Evolutionary conservation across 2,888 invertebrate species (phyloP), one percentile per base, ranked within the genome.

Genomic region (Caenorhabditis sinica): DNA sequence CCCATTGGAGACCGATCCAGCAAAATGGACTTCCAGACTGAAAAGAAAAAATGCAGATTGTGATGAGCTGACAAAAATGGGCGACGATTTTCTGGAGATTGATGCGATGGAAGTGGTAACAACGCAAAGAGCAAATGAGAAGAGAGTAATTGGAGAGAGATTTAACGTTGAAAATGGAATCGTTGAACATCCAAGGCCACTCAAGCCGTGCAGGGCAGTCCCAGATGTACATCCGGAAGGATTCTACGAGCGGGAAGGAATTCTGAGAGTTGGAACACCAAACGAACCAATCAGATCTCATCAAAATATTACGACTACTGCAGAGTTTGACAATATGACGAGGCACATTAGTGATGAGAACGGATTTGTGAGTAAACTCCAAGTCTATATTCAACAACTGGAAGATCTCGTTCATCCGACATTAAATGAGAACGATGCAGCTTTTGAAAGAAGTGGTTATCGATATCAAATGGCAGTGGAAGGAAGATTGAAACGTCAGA

Each of bases 281-380:
- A 30, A 25, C 2, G 69, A 45, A n/a, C 63, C 73, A 4, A 9
- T 4, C 17, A 25, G 95, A 96, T 93, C 9, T 9, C 53, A 94
- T 96, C 82, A 97, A 20, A 74, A 56, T n/a, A 76, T 65, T 11
- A 72, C 58, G 5, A 72, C 25, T n/a, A 63, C 79, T 17, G 30
- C 56, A 20, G 85, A 80, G 23, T 88, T 83, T 30, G 30, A 68
- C 2, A 85, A 86, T 58, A 80, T 86, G 79, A 73, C 80, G 0
- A 76, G 58, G 53, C 58, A 86, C 25, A 28, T 88, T 45, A 74
- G 77, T 13, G 83, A 88, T 65, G 43, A 68, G 23, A 65, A 58
- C 5, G 82, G 74, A 33, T 75, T 87, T 20, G 81, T 88, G 0
- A 53, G 61, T 6, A 60, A 82, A 40, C 58, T 88, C 15, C 69